Evolutionary conservation across 1,140 invertebrate species (phyloP).

Genomic region (Chlorops oryzae): DNA sequence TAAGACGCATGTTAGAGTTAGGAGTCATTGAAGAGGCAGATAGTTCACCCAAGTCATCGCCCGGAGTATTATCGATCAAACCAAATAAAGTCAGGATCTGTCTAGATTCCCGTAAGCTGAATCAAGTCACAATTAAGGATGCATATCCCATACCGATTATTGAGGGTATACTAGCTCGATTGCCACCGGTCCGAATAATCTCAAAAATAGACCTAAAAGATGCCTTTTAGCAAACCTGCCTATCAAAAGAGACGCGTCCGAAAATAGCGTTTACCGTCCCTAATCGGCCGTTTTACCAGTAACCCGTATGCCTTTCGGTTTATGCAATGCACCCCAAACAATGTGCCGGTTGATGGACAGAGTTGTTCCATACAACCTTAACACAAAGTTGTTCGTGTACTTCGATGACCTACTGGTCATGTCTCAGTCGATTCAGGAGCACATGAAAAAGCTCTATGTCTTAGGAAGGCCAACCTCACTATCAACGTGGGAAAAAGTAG

Average conservation of each 20-base stretch:
- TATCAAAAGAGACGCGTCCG: no score
- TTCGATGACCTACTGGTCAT: slow-evolving; percentile 3
- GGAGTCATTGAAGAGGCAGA: slow-evolving; percentile 16
- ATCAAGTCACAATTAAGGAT: slow-evolving; percentile 9
- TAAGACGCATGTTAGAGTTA: slow-evolving; percentile 15
- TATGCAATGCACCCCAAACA: background rate
- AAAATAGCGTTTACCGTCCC: no score
- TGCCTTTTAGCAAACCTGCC: slow-evolving; percentile 12
- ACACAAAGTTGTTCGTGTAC: background rate
- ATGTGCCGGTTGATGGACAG: background rate
- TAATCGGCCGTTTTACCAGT: slow-evolving; percentile 6
- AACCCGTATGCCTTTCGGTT: slow-evolving; percentile 8
- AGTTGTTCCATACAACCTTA: background rate
- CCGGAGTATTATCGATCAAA: slow-evolving; percentile 5
- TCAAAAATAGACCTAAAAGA: slow-evolving; percentile 2
- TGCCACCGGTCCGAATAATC: slow-evolving; percentile 12
- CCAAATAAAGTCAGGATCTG: slow-evolving; percentile 11
- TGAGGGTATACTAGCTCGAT: slow-evolving; percentile 8
- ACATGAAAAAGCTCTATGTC: slow-evolving; percentile 3
- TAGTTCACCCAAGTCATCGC: slow-evolving; percentile 17
- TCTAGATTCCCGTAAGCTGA: slow-evolving; percentile 10
- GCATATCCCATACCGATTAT: slow-evolving; percentile 12
- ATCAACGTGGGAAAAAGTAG: slow-evolving; percentile 26
- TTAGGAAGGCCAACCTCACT: slow-evolving; percentile 5
- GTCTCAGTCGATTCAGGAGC: background rate